Evolutionary conservation across 2,113 vertebrate species (phyloP), one percentile per base, ranked within the genome.

Genomic region (Antechinus flavipes): DNA sequence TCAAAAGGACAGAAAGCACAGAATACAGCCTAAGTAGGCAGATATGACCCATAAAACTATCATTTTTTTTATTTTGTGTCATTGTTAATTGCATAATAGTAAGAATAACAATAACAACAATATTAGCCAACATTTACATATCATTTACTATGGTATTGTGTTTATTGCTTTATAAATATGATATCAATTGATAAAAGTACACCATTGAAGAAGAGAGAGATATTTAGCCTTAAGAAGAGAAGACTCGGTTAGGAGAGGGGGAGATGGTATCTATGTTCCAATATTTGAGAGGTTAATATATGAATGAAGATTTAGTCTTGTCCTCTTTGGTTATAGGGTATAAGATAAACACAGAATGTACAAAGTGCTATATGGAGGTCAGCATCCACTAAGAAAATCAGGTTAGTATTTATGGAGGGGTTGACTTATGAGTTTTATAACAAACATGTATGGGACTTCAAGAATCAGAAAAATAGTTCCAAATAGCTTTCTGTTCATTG

Each of bases 401-500:
- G 58, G 58, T 11, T 14, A 68, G 3, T 35, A 14, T 68, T 55
- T 55, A 56, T 56, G 55, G 55, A 56, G 25, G 25, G 55, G 55
- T 8, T 56, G 0, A 26, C 8, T 0, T 26, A 56, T 26, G 56
- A 30, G 56, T 10, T 61, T 61, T 61, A 10, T 61, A 61, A 14
- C 27, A 68, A 61, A 27, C 14, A 14, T 4, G 2, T 16, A 14
- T 12, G 30, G 30, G 58, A 68, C 14, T 68, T 35, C 58, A 68
- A 68, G 27, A 68, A 14, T 68, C 92, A 94, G 46, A 91, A 50
- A 91, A 89, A 91, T 94, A 95, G 96, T n/a, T 91, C 94, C 24
- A 8, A 90, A 76, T 90, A 90, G 76, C 52, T 97, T 96, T 93
- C 8, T 91, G 91, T 95, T 95, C 94, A 91, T 96, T 93, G 90